phyloP scores from a whole-genome alignment of 1,140 invertebrate genomes.

The Sesamia nonagrioides region DNA sequence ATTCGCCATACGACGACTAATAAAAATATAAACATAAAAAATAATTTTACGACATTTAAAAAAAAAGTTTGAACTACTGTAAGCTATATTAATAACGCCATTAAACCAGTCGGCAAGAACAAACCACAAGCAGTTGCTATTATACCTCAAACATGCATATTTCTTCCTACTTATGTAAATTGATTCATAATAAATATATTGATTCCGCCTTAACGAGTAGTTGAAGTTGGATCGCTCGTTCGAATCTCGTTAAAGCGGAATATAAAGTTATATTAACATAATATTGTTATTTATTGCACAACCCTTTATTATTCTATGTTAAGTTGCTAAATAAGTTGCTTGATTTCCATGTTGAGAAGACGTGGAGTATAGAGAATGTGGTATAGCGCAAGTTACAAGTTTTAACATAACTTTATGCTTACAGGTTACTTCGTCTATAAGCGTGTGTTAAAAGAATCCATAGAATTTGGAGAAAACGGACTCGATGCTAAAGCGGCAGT shows the following conservation, averaged over 20 bases:
- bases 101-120: constrained; percentile 39
- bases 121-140: constrained; percentile 51
- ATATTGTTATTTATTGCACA: constrained; percentile 78
- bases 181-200: constrained; percentile 85
- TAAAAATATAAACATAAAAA: neutral
- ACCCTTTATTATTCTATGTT: constrained; percentile 65
- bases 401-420: too few species aligned
- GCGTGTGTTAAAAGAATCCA: too few species aligned
- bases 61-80: neutral
- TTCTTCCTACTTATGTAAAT: constrained; percentile 81
- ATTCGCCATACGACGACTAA: neutral
- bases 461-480: neutral
- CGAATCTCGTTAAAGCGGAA: constrained; percentile 75
- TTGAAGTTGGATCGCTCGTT: constrained; percentile 69
- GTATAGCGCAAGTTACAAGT: neutral
- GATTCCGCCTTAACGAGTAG: constrained; percentile 81
- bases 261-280: constrained; percentile 74
- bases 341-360: constrained; percentile 50
- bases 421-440: too few species aligned
- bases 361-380: neutral
- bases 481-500: too few species aligned
- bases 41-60: constrained; percentile 8
- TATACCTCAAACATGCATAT: constrained; percentile 67
- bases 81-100: constrained; percentile 20
- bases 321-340: constrained; percentile 48